Evolutionary conservation across 2,888 invertebrate species (phyloP).

Genomic region (Ectobius pallidus): DNA sequence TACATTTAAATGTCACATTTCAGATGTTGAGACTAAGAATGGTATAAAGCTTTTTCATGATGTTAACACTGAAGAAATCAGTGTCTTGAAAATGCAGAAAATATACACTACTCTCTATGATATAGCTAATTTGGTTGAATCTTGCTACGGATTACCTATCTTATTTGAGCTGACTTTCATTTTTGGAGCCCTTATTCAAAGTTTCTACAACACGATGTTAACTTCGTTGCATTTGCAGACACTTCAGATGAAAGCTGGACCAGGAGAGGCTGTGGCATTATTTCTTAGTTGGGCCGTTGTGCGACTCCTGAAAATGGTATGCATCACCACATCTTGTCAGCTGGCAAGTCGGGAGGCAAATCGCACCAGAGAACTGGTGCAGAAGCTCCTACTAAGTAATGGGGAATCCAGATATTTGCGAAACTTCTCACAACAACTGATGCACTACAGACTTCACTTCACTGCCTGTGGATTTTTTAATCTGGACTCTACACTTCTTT

Average conservation of each 20-base stretch:
- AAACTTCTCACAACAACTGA: not conserved
- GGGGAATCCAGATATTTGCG: not conserved
- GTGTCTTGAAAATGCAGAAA: not conserved
- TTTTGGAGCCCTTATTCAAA: not conserved
- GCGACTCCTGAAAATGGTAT: not conserved
- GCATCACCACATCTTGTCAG: constrained; percentile 1
- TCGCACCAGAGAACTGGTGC: not conserved
- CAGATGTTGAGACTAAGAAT: not conserved
- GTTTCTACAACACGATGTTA: not conserved
- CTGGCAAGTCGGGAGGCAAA: not conserved
- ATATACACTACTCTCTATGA: not conserved
- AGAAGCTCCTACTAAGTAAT: not conserved
- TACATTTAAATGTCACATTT: not conserved
- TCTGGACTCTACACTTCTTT: not conserved
- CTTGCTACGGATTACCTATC: not conserved
- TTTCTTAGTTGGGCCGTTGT: not conserved
- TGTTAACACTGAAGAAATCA: not conserved
- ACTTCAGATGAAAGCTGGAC: not conserved
- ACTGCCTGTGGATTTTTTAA: constrained; percentile 10
- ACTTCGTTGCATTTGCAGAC: not conserved
- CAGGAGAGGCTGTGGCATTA: not conserved
- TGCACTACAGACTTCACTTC: constrained; percentile 1
- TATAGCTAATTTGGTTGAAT: not conserved
- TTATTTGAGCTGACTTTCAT: not conserved
- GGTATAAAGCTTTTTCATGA: not conserved